Conservation (phyloP, 2,113 vertebrate genomes). For the Oncorhynchus keta region DNA sequence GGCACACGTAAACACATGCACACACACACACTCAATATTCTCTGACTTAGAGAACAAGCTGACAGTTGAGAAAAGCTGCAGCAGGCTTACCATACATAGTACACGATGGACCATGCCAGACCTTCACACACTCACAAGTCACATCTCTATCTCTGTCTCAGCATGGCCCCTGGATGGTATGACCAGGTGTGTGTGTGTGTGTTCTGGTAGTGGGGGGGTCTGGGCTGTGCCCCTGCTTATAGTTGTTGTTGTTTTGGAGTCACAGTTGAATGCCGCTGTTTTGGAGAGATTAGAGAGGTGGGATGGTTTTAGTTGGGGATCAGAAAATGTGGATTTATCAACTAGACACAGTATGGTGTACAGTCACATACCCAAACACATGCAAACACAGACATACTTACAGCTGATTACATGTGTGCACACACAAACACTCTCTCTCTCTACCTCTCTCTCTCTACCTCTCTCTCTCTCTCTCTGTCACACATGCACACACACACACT, state of each 20-base stretch:
- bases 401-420: no score
- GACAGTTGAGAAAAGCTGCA: background rate
- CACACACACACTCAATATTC: background rate
- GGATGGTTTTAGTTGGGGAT: constrained; percentile 12
- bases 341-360: constrained; percentile 17
- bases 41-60: background rate
- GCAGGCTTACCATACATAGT: background rate
- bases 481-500: no score
- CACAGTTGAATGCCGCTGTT: constrained; percentile 41
- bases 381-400: background rate
- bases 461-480: no score
- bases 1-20: background rate
- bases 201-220: no score
- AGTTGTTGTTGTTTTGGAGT: background rate
- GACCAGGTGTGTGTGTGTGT: background rate
- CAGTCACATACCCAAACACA: constrained; percentile 2
- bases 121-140: background rate
- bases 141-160: background rate
- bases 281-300: constrained; percentile 53
- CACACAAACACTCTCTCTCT: no score
- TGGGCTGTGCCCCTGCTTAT: background rate
- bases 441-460: no score
- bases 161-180: no score
- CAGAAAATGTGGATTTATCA: constrained; percentile 37
- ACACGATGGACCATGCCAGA: background rate